Evolutionary conservation across 2,888 invertebrate genomes (phyloP), one percentile per base, ranked within the genome.

Genomic region (Phlogophora meticulosa): DNA sequence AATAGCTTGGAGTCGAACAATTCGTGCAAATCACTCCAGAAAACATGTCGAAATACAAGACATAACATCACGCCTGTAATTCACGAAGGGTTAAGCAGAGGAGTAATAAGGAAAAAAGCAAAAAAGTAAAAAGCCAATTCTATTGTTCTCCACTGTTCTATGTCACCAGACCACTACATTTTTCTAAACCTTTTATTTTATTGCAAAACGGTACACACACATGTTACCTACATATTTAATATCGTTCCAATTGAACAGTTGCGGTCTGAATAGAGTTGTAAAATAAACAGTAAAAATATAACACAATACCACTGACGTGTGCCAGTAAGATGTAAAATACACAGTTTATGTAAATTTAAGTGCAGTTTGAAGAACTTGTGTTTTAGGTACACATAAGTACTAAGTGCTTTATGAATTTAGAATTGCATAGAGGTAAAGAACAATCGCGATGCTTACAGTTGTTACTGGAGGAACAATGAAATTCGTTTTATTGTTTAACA

Each of bases 221-320:
- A 55, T 38, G 28, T n/a, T 24, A 48, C n/a, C n/a, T n/a, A n/a
- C 34, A 42, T 46, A 55, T 55, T 57, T 24, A 48, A 59, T 52
- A 13, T 17, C 22, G 9, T 55, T 61, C 38, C 40, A 66, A 61
- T 75, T 75, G 74, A 58, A 72, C 75, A 78, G 61, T 45, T 78
- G 73, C 24, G 49, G 13, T 45, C 40, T 58, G 61, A 66, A 78
- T 73, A 61, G 20, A 20, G 40, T 48, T 55, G 34, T 71, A 48
- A 75, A 57, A 43, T 61, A 73, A 66, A 78, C 51, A 69, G 11
- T 76, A 48, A 60, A n/a, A 65, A 32, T 51, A 10, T 49, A 22
- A 20, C 60, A 78, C 66, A 55, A 62, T 45, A 17, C 34, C 4
- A 20, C 2, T 20, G 20, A 57, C 43, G 52, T 61, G n/a, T 32